Evolutionary conservation across 2,113 vertebrate species (phyloP).

Genomic region (Fukomys damarensis): DNA sequence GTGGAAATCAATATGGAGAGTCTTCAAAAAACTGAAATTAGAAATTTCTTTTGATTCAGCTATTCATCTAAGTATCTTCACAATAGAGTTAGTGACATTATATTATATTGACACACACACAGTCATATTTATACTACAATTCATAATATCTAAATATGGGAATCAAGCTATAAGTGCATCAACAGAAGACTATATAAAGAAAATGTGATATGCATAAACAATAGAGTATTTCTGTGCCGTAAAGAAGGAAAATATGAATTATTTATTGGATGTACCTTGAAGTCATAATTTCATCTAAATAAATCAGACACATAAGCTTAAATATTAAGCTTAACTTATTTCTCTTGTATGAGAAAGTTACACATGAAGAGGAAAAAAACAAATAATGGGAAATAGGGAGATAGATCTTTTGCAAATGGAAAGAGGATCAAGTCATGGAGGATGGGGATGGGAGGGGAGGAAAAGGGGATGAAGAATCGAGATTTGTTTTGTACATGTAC

Average conservation of each 20-base stretch:
- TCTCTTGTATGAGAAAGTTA: background rate
- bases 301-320: background rate
- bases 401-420: background rate
- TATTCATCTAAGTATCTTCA: background rate
- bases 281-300: background rate
- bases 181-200: background rate
- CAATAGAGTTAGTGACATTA: background rate
- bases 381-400: background rate
- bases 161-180: background rate
- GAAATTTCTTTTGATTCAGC: background rate
- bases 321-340: background rate
- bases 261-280: no score
- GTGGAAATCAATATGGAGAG: background rate
- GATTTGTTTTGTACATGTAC: background rate
- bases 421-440: background rate
- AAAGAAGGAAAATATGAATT: background rate
- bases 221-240: background rate
- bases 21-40: background rate
- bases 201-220: background rate
- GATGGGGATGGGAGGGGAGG: background rate
- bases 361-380: background rate
- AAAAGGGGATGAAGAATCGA: background rate
- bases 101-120: background rate
- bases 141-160: background rate
- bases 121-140: background rate